phyloP scores from a whole-genome alignment of 2,888 invertebrate species.

The Tetropium fuscum region DNA sequence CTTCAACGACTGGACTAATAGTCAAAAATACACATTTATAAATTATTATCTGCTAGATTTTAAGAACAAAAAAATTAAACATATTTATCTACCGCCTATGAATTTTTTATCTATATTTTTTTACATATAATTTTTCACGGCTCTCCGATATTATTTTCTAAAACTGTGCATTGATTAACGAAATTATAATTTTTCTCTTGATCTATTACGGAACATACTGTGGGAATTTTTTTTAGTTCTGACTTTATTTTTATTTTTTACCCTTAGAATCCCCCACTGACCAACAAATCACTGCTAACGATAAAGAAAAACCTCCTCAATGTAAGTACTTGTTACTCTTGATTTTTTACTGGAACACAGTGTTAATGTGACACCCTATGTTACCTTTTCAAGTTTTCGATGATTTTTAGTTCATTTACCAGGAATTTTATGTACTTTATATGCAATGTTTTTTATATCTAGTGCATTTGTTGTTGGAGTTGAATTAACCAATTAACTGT shows the following conservation, averaged over 20 bases:
- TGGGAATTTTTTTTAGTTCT: slow-evolving; percentile 41
- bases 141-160: no score
- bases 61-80: no score
- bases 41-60: no score
- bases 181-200: background rate
- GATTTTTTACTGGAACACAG: no score
- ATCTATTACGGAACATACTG: slow-evolving; percentile 27
- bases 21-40: no score
- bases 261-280: slow-evolving; percentile 64
- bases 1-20: no score
- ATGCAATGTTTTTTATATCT: background rate
- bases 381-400: no score
- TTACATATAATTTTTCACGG: no score
- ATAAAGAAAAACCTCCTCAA: slow-evolving; percentile 59
- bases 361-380: no score
- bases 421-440: background rate
- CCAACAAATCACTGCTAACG: slow-evolving; percentile 63
- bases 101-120: no score
- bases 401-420: background rate
- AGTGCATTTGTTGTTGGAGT: slow-evolving; percentile 3
- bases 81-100: no score
- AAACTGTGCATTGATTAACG: background rate
- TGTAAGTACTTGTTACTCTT: slow-evolving; percentile 60
- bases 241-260: slow-evolving; percentile 51
- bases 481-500: slow-evolving; percentile 12